Evolutionary conservation across 2,113 vertebrate genomes (phyloP).

Genomic region (Montifringilla adamsi): DNA sequence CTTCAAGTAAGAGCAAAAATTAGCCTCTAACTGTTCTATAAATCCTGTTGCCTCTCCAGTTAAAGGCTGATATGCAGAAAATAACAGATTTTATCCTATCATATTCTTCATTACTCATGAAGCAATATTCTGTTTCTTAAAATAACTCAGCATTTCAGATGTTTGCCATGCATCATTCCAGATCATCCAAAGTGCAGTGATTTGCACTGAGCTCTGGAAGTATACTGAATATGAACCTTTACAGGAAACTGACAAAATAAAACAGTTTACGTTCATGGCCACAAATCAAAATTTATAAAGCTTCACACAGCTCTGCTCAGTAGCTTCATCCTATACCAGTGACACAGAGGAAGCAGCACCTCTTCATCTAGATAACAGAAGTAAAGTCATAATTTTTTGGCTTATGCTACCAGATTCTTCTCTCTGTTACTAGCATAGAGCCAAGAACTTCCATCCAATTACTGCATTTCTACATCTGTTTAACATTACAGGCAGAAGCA

Average conservation of each 20-base stretch:
- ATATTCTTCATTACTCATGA: neutral
- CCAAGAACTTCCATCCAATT: neutral
- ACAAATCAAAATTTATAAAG: neutral
- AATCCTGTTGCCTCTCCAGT: neutral
- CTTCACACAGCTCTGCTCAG: neutral
- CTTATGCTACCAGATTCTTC: neutral
- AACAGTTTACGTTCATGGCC: neutral
- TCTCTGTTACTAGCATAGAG: neutral
- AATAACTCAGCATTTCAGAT: constrained; percentile 1
- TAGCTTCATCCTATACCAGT: neutral
- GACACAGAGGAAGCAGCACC: neutral
- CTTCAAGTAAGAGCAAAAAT: constrained; percentile 51
- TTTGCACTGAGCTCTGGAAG: neutral
- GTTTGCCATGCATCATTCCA: neutral
- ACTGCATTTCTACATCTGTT: neutral
- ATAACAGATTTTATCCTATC: neutral
- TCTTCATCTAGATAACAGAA: neutral
- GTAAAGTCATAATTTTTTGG: neutral
- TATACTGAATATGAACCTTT: neutral
- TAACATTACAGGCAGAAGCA: neutral
- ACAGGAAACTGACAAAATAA: neutral
- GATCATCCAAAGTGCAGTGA: neutral
- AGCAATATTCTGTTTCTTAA: neutral
- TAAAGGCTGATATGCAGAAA: neutral
- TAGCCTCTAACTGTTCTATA: neutral